Evolutionary conservation across 2,113 vertebrate genomes (phyloP).

Genomic region (Sylvietta virens): DNA sequence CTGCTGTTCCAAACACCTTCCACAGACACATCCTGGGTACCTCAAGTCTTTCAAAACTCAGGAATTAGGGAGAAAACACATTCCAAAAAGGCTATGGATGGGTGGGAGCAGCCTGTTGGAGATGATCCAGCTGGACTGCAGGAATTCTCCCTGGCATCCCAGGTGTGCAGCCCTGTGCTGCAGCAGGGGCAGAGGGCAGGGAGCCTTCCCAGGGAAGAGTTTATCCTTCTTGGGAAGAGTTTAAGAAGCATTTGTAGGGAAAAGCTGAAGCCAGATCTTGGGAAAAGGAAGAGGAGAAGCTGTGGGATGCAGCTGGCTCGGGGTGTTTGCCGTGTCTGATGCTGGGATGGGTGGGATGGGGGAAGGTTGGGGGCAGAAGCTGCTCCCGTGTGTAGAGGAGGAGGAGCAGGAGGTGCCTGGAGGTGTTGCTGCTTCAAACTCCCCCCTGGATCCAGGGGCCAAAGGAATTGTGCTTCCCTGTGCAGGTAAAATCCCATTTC

Average conservation of each 20-base stretch:
- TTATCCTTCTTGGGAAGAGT: too few relatives aligned
- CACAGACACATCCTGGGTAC: background rate
- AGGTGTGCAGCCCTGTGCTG: background rate
- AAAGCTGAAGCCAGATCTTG: fast-evolving
- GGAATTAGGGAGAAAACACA: fast-evolving
- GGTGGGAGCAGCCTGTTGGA: background rate
- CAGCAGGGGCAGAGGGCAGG: background rate
- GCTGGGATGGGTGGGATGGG: background rate
- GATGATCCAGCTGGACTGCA: background rate
- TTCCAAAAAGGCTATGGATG: fast-evolving
- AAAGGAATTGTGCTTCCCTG: background rate
- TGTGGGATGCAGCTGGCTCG: too few relatives aligned
- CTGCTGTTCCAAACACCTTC: background rate
- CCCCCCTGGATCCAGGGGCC: background rate
- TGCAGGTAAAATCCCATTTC: background rate
- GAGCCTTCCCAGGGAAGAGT: background rate
- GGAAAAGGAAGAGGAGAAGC: background rate
- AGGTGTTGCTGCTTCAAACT: background rate
- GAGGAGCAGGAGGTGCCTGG: background rate
- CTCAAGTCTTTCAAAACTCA: background rate
- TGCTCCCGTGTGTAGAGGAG: fast-evolving
- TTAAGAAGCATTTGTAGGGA: background rate
- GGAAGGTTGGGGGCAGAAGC: background rate
- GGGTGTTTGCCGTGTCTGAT: background rate
- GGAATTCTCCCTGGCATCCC: background rate